These are phyloP conservation scores for Acanthornis magna DNA, from an alignment of 2,797 vertebrate genomes.

Conservation along the genomic window DNA sequence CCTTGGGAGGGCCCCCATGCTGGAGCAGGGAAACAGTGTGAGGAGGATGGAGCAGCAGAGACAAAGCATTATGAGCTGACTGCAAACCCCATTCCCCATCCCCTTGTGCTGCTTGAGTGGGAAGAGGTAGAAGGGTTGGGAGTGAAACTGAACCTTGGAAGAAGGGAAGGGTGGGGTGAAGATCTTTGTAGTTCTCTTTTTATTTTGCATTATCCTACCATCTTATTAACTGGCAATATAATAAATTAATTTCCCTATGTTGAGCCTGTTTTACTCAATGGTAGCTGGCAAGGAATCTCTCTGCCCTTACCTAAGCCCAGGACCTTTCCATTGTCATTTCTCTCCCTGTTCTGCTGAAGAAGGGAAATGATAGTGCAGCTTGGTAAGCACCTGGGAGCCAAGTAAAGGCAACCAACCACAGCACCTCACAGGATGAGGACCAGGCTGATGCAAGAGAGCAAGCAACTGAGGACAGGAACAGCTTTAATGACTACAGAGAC, in stretches of 20 bases:
- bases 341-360: background rate
- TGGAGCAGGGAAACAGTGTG: background rate
- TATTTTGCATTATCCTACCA: background rate
- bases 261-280: background rate
- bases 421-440: background rate
- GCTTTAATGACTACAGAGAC: background rate
- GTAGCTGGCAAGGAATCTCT: background rate
- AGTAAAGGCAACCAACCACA: background rate
- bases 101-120: background rate
- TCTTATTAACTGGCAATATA: background rate
- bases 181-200: background rate
- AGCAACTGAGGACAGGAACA: background rate
- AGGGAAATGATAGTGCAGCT: background rate
- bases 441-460: background rate
- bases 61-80: background rate
- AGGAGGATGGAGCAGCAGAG: background rate
- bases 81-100: background rate
- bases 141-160: background rate
- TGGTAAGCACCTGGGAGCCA: background rate
- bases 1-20: background rate
- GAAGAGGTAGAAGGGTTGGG: background rate
- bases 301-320: background rate
- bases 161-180: background rate
- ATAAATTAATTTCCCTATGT: background rate
- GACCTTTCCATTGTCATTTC: background rate